A percentile compares a stretch with the other conserved stretches of the same genome.
These are phyloP conservation scores for Sorex araneus DNA, from an alignment of 2,113 vertebrate species.

Conservation along the genomic window DNA sequence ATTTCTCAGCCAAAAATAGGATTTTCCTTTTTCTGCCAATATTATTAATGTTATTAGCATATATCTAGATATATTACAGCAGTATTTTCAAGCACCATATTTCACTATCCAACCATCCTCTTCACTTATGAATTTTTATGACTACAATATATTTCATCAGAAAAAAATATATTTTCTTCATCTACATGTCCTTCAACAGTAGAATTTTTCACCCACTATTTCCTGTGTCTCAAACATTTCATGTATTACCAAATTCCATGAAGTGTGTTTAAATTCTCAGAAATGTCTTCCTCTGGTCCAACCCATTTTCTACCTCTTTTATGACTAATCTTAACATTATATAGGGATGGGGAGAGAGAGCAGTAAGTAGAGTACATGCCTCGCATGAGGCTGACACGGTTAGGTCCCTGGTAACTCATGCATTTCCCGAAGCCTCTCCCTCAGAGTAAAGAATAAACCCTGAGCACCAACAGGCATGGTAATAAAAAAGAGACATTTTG, in stretches of 20 bases:
- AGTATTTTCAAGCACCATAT: slow-evolving; percentile 34
- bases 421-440: too few relatives aligned
- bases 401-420: too few relatives aligned
- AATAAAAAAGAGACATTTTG: neutral
- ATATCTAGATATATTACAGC: neutral
- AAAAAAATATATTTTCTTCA: slow-evolving; percentile 39
- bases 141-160: neutral
- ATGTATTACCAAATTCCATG: neutral
- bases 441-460: too few relatives aligned
- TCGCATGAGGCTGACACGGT: too few relatives aligned
- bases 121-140: slow-evolving; percentile 33
- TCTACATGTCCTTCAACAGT: neutral
- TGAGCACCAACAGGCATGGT: too few relatives aligned
- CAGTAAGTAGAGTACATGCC: too few relatives aligned
- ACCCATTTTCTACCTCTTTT: neutral
- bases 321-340: too few relatives aligned
- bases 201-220: neutral
- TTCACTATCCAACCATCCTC: neutral
- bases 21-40: slow-evolving; percentile 39
- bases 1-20: neutral
- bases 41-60: slow-evolving; percentile 57
- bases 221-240: slow-evolving; percentile 20
- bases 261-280: slow-evolving; percentile 17
- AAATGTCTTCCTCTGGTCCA: neutral
- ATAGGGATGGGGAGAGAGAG: too few relatives aligned